Base-by-base conservation (phyloP, 1,140 invertebrate species). In the Ridgeia piscesae region DNA sequence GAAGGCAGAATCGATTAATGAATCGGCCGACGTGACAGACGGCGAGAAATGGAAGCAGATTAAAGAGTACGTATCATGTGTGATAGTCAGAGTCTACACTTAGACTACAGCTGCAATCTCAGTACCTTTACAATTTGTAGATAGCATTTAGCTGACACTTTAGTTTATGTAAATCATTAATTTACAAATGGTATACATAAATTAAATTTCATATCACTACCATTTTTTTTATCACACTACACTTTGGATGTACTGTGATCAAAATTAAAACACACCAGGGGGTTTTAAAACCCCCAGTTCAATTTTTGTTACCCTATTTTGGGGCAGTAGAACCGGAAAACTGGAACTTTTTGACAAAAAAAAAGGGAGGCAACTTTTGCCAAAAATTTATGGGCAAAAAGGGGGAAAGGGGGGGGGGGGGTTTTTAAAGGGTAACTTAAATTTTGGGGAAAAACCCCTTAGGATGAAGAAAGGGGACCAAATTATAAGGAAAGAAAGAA, bases 41-140 rank as follows among this genome's bases (percentile, higher is more conserved):
- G 97, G 97, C 93, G 99, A 99, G 95, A 99, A 99, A 95, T 97
- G 98, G 14, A 97, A 98, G 95, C 98, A 99, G 96, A 97, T 99
- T 8, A 98, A 97, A 96, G 97, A 98, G 97, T 98, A 96, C 96
- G 97, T 95, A 34, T 93, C 21, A 42, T 33, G 89, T 94, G 33
- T 89, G 21, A 35, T 21, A 77, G 88, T 0, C 8, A 91, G 17
- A 27, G 89, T 21, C 21, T 90, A 35, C 8, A 90, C 35, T 2
- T 4, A 90, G 35, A 90, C 33, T n/a, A 11, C 17, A 27, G 42
- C 42, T 42, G 42, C 11, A 42, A 11, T n/a, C 42, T 42, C 42
- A 6, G 11, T 11, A 42, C 42, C 4, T 42, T 4, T 42, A 11
- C 11, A 42, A 42, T 42, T 42, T 42, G 42, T 42, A 42, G 42